Conservation (phyloP, 2,888 invertebrate species). For the Caenorhabditis sp. region DNA sequence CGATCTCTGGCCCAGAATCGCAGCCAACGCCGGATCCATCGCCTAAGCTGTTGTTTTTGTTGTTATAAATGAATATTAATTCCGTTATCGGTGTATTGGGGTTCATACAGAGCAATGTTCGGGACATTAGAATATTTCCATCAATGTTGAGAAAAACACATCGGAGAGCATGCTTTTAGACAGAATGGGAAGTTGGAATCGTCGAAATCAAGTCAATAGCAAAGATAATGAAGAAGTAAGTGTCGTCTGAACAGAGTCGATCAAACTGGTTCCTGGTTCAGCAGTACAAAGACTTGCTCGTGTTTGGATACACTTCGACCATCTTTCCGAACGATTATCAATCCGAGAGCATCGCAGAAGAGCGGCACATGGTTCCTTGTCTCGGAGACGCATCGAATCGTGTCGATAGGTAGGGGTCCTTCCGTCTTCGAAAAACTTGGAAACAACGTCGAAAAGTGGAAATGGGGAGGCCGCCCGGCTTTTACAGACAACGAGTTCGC, state of each 20-base stretch:
- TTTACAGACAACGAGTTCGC: not conserved
- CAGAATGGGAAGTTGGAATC: constrained; percentile 51
- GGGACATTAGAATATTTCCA: constrained; percentile 22
- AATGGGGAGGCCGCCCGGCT: not conserved
- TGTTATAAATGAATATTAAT: constrained; percentile 59
- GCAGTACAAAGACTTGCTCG: constrained; percentile 61
- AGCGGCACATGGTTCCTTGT: constrained; percentile 71
- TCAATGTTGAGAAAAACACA: no score
- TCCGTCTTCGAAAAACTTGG: not conserved
- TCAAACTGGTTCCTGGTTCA: constrained; percentile 9
- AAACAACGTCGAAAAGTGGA: not conserved
- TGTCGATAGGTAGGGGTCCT: constrained; percentile 61
- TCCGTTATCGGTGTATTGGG: constrained; percentile 18
- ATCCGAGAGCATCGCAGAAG: constrained; percentile 65
- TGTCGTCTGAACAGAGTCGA: not conserved
- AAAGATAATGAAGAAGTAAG: constrained; percentile 25
- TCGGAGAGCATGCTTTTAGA: not conserved
- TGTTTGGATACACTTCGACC: constrained; percentile 73
- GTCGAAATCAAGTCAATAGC: constrained; percentile 23
- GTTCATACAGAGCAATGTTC: constrained; percentile 5
- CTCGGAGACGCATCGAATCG: constrained; percentile 64
- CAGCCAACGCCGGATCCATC: constrained; percentile 98
- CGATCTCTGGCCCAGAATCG: constrained; percentile 99
- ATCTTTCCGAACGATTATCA: constrained; percentile 62
- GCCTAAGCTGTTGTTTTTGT: constrained; percentile 83